phyloP scores from a whole-genome alignment of 1,140 invertebrate genomes.

The Euwallacea fornicatus region DNA sequence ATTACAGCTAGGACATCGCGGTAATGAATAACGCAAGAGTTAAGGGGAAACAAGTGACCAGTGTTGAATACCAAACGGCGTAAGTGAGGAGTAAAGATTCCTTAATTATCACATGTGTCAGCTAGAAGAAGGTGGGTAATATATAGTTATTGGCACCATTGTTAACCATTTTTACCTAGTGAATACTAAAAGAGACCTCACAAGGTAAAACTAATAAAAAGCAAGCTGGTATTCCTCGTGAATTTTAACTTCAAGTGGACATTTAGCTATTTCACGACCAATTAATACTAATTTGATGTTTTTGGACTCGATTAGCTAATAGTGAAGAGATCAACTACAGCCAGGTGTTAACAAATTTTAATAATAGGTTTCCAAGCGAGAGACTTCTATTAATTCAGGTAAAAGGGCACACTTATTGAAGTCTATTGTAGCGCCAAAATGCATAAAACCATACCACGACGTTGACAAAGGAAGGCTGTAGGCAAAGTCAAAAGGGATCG shows the following conservation, averaged over 20 bases:
- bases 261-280: conserved; percentile 9
- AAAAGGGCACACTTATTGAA: conserved; percentile 35
- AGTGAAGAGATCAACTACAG: too few relatives aligned
- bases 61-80: conserved; percentile 45
- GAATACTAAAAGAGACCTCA: conserved; percentile 50
- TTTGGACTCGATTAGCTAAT: too few relatives aligned
- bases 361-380: neutral
- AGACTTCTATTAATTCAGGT: conserved; percentile 25
- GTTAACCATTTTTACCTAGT: conserved; percentile 47
- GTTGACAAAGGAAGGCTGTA: conserved; percentile 16
- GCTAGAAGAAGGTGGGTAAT: conserved; percentile 48
- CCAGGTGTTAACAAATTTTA: too few relatives aligned
- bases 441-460: conserved; percentile 32
- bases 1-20: conserved; percentile 47
- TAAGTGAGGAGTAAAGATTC: conserved; percentile 46
- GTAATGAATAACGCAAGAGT: conserved; percentile 50
- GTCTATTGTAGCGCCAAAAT: conserved; percentile 29
- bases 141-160: conserved; percentile 51
- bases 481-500: conserved; percentile 19
- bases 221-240: conserved; percentile 9
- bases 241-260: conserved; percentile 19
- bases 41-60: conserved; percentile 43
- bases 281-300: too few relatives aligned
- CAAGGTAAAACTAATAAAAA: conserved; percentile 29
- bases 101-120: conserved; percentile 45